Conservation (phyloP, 2,113 vertebrate species). For the Phoxinus phoxinus region DNA sequence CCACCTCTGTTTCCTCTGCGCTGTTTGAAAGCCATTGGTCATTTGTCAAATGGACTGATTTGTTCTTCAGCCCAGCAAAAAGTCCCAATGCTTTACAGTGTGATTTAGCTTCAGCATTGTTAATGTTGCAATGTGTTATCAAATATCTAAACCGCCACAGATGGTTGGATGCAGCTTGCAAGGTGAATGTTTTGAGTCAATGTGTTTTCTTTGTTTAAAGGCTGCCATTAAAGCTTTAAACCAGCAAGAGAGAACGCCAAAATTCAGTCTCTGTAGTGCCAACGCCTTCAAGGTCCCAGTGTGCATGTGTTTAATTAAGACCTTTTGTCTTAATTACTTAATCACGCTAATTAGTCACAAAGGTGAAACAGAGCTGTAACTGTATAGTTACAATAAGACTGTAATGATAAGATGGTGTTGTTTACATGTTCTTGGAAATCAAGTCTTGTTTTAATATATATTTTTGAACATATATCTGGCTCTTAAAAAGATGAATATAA, state of each 20-base stretch:
- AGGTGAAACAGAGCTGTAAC: constrained; percentile 63
- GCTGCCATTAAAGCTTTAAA: constrained; percentile 52
- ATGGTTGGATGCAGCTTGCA: constrained; percentile 13
- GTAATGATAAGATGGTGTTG: not conserved
- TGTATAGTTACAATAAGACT: not conserved
- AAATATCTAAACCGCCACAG: constrained; percentile 26
- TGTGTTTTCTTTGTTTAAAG: constrained; percentile 31
- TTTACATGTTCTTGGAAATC: not conserved
- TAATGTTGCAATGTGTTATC: constrained; percentile 25
- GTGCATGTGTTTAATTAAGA: constrained; percentile 63
- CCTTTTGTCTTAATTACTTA: constrained; percentile 78
- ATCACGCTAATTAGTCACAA: constrained; percentile 78
- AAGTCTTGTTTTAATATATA: not conserved
- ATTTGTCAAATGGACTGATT: constrained; percentile 50
- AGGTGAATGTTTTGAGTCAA: constrained; percentile 30
- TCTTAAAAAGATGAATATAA: not conserved
- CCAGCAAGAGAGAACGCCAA: constrained; percentile 57
- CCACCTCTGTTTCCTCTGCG: constrained; percentile 61
- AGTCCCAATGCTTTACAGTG: constrained; percentile 7
- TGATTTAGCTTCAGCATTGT: constrained; percentile 51
- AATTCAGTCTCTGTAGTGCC: constrained; percentile 63
- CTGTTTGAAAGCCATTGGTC: constrained; percentile 58
- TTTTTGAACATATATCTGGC: not conserved
- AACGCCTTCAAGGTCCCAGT: constrained; percentile 70
- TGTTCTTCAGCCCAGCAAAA: constrained; percentile 22